Evolutionary conservation across 2,113 vertebrate species (phyloP).

Genomic region (Rhinolophus sinicus): DNA sequence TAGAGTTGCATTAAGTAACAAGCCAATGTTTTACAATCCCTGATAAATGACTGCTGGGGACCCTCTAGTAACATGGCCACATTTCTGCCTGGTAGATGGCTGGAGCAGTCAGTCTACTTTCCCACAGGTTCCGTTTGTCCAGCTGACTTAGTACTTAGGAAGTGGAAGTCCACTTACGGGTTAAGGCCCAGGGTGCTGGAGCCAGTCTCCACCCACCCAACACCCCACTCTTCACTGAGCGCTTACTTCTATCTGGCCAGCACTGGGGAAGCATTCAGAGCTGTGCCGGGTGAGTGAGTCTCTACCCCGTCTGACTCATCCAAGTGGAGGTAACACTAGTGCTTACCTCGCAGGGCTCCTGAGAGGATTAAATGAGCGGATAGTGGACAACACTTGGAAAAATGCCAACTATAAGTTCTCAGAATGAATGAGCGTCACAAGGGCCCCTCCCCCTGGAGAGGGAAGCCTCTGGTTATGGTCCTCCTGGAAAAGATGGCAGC

Average conservation of each 20-base stretch:
- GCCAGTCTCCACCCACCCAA: neutral
- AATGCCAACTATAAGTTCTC: neutral
- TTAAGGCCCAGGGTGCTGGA: too few relatives aligned
- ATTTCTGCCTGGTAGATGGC: neutral
- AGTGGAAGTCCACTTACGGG: neutral
- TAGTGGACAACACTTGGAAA: neutral
- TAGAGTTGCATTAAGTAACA: neutral
- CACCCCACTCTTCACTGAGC: neutral
- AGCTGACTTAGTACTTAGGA: neutral
- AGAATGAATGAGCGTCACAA: neutral
- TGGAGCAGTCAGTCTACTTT: neutral
- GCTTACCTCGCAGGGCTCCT: neutral
- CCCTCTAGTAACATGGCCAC: neutral
- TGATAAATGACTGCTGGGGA: neutral
- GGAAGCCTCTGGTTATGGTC: too few relatives aligned
- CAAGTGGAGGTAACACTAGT: neutral
- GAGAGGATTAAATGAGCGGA: neutral
- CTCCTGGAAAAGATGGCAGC: neutral
- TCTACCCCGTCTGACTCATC: neutral
- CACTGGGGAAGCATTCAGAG: neutral
- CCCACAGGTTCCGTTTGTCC: too few relatives aligned
- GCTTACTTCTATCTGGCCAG: neutral
- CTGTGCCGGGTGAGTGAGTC: fast-evolving
- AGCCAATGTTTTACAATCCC: neutral
- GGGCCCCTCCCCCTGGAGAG: too few relatives aligned